Conservation (phyloP, 2,797 vertebrate species). For the Micropoecilia bifurca region DNA sequence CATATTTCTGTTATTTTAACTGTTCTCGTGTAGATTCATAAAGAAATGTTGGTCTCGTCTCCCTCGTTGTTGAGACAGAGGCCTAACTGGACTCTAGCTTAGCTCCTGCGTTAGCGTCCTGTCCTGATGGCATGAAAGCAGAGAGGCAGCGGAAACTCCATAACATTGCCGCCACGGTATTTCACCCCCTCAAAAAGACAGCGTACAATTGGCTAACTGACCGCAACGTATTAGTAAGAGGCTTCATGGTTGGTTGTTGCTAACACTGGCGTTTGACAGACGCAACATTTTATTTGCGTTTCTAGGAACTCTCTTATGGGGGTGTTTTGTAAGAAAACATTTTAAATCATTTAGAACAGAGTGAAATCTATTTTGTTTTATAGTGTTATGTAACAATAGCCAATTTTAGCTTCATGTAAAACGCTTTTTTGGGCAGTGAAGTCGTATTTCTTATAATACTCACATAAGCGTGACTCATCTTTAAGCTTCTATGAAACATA, state of each 20-base stretch:
- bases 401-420: not conserved
- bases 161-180: constrained; percentile 78
- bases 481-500: constrained; percentile 3
- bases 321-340: not conserved
- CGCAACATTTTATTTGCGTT: constrained; percentile 17
- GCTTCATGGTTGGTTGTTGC: constrained; percentile 45
- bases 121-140: constrained; percentile 72
- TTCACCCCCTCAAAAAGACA: constrained; percentile 39
- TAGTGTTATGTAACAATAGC: fast-evolving
- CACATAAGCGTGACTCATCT: constrained; percentile 29
- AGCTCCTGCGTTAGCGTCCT: constrained; percentile 73
- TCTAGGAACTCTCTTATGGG: not conserved
- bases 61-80: constrained; percentile 55
- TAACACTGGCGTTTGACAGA: constrained; percentile 30
- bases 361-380: not conserved
- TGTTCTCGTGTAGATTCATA: constrained; percentile 77
- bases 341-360: not conserved
- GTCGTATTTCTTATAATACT: constrained; percentile 30
- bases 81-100: constrained; percentile 73
- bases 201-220: constrained; percentile 47
- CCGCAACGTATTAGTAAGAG: constrained; percentile 19
- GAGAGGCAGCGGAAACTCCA: constrained; percentile 77
- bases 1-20: constrained; percentile 74
- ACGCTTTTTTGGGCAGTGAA: not conserved
- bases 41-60: constrained; percentile 47